Percentiles rank a stretch among this genome's conserved stretches.
Evolutionary conservation across 2,888 invertebrate species (phyloP).

Genomic region (Meandrusa payeni): DNA sequence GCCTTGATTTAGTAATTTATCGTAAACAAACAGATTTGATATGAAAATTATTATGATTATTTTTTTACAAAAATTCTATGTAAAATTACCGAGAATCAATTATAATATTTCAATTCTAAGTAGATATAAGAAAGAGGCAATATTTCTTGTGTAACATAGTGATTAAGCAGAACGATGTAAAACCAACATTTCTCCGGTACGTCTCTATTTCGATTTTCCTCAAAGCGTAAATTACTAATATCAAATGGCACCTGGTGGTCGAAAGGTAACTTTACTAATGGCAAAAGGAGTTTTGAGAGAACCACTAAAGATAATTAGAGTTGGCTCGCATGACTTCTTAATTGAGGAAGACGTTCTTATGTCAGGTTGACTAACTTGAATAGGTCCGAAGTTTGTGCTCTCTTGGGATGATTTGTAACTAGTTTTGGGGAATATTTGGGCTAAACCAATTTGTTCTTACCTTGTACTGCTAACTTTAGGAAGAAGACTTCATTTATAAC

Average conservation of each 20-base stretch:
- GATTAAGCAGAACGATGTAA: not conserved
- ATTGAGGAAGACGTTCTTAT: constrained; percentile 58
- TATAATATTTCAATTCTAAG: no score
- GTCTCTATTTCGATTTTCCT: constrained; percentile 57
- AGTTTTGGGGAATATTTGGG: constrained; percentile 13
- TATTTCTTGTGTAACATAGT: not conserved
- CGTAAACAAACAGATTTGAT: no score
- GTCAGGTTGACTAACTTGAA: constrained; percentile 22
- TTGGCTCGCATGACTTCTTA: constrained; percentile 57
- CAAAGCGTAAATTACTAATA: constrained; percentile 55
- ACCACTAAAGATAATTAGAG: constrained; percentile 69
- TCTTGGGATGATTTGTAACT: constrained; percentile 26
- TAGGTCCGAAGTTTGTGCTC: constrained; percentile 30
- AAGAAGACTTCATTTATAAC: constrained; percentile 13
- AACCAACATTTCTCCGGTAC: constrained; percentile 29
- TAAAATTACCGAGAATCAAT: no score
- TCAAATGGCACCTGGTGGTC: constrained; percentile 44
- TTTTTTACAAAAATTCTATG: no score
- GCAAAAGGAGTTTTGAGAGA: constrained; percentile 62
- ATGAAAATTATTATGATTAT: no score
- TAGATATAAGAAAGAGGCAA: no score
- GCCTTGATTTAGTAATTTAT: no score
- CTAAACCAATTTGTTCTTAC: constrained; percentile 16
- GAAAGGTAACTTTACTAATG: constrained; percentile 62
- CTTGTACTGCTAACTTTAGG: constrained; percentile 3